These are phyloP conservation scores for Phaetusa simplex DNA, from an alignment of 2,113 vertebrate species.

Conservation along the genomic window DNA sequence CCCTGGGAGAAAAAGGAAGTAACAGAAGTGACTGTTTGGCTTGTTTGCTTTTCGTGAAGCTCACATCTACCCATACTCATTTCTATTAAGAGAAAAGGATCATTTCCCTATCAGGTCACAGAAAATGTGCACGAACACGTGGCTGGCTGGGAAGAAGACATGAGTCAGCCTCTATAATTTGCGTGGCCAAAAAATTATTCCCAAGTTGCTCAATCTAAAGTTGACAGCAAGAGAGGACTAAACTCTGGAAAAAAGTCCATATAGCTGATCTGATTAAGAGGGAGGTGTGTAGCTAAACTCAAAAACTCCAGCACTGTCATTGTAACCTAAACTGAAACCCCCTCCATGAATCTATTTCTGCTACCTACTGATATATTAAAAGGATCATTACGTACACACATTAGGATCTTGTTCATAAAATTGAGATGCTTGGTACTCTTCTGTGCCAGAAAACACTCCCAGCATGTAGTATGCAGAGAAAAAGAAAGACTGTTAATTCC, in stretches of 20 bases:
- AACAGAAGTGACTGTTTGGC: not conserved
- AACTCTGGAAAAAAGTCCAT: not conserved
- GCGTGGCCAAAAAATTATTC: not conserved
- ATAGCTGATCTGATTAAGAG: not conserved
- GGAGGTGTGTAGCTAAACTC: not conserved
- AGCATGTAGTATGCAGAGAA: not conserved
- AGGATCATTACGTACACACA: conserved; percentile 54
- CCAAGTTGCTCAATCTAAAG: not conserved
- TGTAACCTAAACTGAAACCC: not conserved
- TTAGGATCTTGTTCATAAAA: conserved; percentile 65
- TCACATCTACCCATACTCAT: not conserved
- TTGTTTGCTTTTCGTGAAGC: not conserved
- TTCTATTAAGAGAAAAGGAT: conserved; percentile 25
- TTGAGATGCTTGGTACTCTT: conserved; percentile 8
- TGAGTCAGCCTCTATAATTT: not conserved
- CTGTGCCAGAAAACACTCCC: conserved; percentile 31
- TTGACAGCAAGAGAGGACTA: not conserved
- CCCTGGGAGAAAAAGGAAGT: not conserved
- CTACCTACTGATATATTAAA: conserved; percentile 57
- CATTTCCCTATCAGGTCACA: not conserved
- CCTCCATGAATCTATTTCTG: conserved; percentile 49
- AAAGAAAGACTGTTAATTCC: not conserved
- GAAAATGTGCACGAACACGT: not conserved
- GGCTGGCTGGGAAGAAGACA: not conserved
- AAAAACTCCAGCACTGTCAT: not conserved